Conservation (phyloP, 2,888 invertebrate genomes). For the Tipula unca region DNA sequence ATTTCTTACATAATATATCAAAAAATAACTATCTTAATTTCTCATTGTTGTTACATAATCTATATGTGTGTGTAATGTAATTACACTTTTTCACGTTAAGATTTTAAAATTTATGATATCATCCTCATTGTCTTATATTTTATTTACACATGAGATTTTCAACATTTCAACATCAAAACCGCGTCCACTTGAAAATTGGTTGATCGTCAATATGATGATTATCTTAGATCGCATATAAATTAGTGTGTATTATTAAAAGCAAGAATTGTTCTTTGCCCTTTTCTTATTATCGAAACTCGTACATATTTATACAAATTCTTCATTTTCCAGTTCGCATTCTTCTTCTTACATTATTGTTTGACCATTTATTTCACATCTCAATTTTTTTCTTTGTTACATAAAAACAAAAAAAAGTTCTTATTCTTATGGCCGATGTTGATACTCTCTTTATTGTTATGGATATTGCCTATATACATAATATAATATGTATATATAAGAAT, state of each 20-base stretch:
- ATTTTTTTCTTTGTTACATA: not conserved
- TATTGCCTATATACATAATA: not conserved
- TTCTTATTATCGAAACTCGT: not conserved
- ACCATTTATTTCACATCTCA: conserved; percentile 14
- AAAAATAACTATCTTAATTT: not conserved
- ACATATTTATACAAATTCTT: not conserved
- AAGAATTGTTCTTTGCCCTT: not conserved
- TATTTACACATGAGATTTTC: not conserved
- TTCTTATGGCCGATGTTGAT: not conserved
- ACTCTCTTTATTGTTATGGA: not conserved
- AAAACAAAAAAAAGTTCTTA: not conserved
- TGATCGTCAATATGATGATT: not conserved
- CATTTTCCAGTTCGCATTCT: not conserved
- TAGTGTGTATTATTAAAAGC: not conserved
- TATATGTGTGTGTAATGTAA: not conserved
- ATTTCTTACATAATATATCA: not conserved
- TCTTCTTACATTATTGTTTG: not conserved
- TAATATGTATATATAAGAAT: not conserved
- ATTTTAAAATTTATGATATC: not conserved
- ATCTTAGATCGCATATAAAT: not conserved
- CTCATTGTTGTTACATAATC: not conserved
- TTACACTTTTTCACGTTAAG: not conserved
- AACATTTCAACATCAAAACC: not conserved
- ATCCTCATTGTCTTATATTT: not conserved
- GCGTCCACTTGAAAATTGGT: not conserved